phyloP scores from a whole-genome alignment of 2,113 vertebrate genomes.

The Pavo muticus region DNA sequence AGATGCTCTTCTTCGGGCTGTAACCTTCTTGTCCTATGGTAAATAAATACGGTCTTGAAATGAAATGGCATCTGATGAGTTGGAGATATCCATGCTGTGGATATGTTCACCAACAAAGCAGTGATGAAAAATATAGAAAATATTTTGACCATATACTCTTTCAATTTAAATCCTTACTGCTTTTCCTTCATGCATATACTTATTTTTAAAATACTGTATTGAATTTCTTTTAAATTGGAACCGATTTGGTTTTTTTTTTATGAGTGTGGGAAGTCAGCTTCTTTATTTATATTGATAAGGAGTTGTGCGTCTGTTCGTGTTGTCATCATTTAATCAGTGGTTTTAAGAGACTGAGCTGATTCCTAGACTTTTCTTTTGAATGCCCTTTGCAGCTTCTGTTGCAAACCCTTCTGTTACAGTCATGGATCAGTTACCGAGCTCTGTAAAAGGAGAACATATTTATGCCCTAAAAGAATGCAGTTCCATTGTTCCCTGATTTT shows the following conservation, averaged over 20 bases:
- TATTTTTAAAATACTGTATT: not conserved
- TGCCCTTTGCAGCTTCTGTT: not conserved
- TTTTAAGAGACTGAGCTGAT: not conserved
- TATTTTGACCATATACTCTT: not conserved
- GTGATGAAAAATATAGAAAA: not conserved
- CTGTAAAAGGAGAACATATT: not conserved
- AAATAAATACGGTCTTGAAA: not conserved
- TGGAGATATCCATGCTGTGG: not conserved
- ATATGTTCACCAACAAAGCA: not conserved
- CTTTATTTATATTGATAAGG: not conserved
- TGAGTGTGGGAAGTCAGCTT: not conserved
- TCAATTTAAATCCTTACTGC: not conserved
- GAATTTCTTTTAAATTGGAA: not conserved
- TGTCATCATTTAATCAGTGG: not conserved
- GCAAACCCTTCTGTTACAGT: not conserved
- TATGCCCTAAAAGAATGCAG: not conserved
- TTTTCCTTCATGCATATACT: not conserved
- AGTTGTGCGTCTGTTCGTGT: not conserved
- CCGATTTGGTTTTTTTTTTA: not conserved
- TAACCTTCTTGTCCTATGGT: not conserved
- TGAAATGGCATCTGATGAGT: not conserved
- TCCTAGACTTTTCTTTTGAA: not conserved
- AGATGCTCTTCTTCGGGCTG: not conserved
- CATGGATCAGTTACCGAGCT: not conserved
- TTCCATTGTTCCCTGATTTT: not conserved